Base-by-base conservation (phyloP, 2,797 vertebrate genomes). In the Steatocranus sp. region DNA sequence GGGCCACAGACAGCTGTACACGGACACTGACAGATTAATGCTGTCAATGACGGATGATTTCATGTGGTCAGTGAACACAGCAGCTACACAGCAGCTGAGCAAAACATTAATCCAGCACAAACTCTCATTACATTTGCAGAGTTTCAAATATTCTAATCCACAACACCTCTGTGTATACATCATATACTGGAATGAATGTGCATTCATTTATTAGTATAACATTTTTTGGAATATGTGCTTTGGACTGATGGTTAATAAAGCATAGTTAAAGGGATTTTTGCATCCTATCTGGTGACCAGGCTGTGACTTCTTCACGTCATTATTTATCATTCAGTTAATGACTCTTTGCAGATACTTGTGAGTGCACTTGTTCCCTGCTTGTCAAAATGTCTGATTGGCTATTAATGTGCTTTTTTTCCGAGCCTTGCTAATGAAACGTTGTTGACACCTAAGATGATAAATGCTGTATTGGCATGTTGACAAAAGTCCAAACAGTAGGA, bases 41-140 rank as follows among this genome's bases (percentile, higher is more conserved):
- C 50, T 54, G 49, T 36, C 75, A 70, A 87, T 88, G 86, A 91
- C 36, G 43, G 76, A 86, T 85, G 3, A 80, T 91, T 86, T 79
- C 3, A 79, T 86, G 86, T 70, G 63, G 78, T 87, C 80, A 74
- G 49, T 25, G 68, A 91, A 77, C 56, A 81, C n/a, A 88, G 36
- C 50, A 48, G 82, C 51, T 80, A 80, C 79, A 78, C 77, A 83
- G 63, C 80, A 88, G 41, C 80, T 83, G 48, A 20, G 36, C 11
- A 36, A 41, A 82, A 73, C 73, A 81, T 41, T 48, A 70, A 89
- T 83, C 75, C 20, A 50, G 11, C 36, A 23, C 70, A 48, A 23
- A 30, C 4, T 66, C 23, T 50, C 32, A 20, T 58, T 87, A 32
- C 36, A 78, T 3, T 50, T 63, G 30, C 48, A 41, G 6, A 6